Evolutionary conservation across 2,888 invertebrate species (phyloP).

Genomic region (Eilema depressum): DNA sequence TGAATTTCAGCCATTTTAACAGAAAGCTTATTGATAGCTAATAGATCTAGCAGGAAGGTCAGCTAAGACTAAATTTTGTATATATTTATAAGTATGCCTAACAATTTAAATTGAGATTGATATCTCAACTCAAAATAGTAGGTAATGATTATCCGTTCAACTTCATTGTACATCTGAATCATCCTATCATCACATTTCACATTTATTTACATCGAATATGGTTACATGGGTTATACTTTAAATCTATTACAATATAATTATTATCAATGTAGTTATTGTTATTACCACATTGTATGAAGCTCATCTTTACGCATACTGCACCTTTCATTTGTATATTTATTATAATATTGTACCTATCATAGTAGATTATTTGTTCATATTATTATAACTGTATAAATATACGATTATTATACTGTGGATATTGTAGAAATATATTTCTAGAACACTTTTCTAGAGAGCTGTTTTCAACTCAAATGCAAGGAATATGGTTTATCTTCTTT

Average conservation of each 20-base stretch:
- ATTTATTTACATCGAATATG: neutral
- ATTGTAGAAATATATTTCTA: neutral
- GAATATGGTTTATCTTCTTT: neutral
- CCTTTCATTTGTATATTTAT: neutral
- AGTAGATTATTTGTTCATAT: neutral
- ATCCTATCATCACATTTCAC: neutral
- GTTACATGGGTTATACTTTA: neutral
- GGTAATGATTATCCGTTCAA: no score
- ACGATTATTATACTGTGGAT: no score
- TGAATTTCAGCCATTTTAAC: no score
- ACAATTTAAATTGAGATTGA: neutral
- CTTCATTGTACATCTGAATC: neutral
- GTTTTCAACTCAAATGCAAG: neutral
- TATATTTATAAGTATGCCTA: no score
- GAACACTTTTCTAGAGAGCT: neutral
- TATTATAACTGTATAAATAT: neutral
- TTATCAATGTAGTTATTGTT: neutral
- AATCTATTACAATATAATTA: neutral
- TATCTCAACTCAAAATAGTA: neutral
- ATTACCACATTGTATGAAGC: neutral
- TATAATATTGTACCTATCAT: neutral
- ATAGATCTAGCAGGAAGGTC: no score
- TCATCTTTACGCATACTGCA: neutral
- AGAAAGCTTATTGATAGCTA: no score
- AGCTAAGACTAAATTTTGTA: no score